Base-by-base conservation (phyloP, 2,888 invertebrate genomes). In the Heterodera filipjevi region DNA sequence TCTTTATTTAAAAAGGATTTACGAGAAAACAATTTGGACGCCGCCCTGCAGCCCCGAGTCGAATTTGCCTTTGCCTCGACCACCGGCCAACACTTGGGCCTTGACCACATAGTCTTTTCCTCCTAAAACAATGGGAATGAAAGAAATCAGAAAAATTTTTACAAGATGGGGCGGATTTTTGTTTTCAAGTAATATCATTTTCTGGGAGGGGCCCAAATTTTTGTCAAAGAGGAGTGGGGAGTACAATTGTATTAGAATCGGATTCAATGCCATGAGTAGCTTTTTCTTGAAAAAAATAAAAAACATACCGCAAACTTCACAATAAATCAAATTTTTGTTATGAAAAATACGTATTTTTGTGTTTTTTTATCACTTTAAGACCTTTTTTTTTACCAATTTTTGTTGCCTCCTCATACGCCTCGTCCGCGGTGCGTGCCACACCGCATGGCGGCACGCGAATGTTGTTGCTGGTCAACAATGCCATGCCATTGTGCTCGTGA, bases 41-140 rank as follows among this genome's bases (percentile, higher is more conserved):
- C 99, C 99, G 83, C 99, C 97, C 92, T 98, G 95, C 89, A 98
- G 97, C 0, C 98, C 99, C 92, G 93, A 95, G 89, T 95, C 94
- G 90, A 99, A 99, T 87, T 93, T 93, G 3, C 99, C 99, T 91
- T 98, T 96, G 22, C 99, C 99, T 87, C 99, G 92, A 12, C 99
- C 99, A 75, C 99, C 99, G 77, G 99, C 99, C 84, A 99, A 92
- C 84, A 99, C 95, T 92, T 99, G 88, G 35, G 88, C 88, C 81
- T 88, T 88, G 35, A 88, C 84, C 49, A 88, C 89, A 81, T 87
- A 89, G 79, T 88, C 89, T 78, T 87, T 86, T 71, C 89, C 89
- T 19, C 88, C 87, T 86, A 66, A 14, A 85, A 66, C 8, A 2
- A 10, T 59, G 27, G 10, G 10, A 22, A 59, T 49, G 14, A 19